Evolutionary conservation across 2,113 vertebrate species (phyloP).

Genomic region (Mirounga angustirostris): DNA sequence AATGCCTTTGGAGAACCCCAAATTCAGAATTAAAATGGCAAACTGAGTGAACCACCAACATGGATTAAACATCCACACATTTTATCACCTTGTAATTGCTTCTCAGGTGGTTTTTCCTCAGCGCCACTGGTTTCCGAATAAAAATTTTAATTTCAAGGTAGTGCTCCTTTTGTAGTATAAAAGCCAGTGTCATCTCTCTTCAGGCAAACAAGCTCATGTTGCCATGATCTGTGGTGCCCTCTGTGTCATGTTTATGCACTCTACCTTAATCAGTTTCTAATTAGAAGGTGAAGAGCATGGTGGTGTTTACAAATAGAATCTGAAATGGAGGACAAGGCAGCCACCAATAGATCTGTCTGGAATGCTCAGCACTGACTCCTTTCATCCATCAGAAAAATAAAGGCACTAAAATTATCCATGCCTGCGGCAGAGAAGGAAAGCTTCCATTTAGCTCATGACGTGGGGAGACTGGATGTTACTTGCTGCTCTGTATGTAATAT

Average conservation of each 20-base stretch:
- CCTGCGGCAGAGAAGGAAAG: not conserved
- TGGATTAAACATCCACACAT: conserved; percentile 57
- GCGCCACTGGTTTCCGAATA: conserved; percentile 50
- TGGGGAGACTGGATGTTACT: not conserved
- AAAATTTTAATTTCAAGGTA: conserved; percentile 78
- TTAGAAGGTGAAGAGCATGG: not conserved
- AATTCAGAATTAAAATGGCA: conserved; percentile 52
- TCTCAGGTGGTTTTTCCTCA: conserved; percentile 37
- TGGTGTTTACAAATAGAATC: not conserved
- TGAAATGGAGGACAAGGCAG: not conserved
- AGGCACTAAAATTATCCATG: not conserved
- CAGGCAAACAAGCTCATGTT: not conserved
- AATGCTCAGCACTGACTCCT: not conserved
- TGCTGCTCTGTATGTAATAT: not conserved
- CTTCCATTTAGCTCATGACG: not conserved
- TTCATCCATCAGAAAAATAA: conserved; percentile 55
- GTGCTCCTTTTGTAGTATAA: not conserved
- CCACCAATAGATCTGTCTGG: conserved; percentile 5
- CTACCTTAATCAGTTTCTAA: not conserved
- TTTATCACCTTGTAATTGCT: conserved; percentile 74
- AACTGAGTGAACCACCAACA: conserved; percentile 7
- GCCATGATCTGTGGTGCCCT: not conserved
- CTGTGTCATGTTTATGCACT: not conserved
- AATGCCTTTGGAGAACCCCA: not conserved
- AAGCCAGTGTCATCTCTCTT: not conserved